A percentile compares a stretch with the other conserved stretches of the same genome.
Conservation (phyloP, 2,113 vertebrate genomes). For the Pangasianodon hypophthalmus region DNA sequence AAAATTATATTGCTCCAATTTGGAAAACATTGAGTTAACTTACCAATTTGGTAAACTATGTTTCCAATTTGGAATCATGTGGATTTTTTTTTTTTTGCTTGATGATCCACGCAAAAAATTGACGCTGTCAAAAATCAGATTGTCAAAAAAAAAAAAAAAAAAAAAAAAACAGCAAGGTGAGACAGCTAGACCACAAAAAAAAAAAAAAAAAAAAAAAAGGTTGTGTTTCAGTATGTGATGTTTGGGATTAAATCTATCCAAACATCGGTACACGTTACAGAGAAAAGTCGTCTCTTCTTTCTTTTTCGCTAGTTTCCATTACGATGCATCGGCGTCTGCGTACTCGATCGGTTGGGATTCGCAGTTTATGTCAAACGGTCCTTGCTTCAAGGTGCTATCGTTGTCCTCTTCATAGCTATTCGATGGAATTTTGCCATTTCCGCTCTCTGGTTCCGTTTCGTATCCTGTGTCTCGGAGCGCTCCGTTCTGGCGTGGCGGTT, state of each 20-base stretch:
- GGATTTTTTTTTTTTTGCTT: constrained; percentile 61
- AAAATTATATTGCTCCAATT: constrained; percentile 74
- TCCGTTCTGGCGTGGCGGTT: constrained; percentile 73
- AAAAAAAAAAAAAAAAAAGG: not conserved
- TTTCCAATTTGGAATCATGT: constrained; percentile 97
- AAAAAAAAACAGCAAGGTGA: not conserved
- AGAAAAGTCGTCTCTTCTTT: not conserved
- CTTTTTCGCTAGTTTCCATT: constrained; percentile 11
- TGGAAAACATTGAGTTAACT: constrained; percentile 84
- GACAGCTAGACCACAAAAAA: not conserved
- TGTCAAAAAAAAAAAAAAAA: not conserved
- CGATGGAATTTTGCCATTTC: constrained; percentile 79
- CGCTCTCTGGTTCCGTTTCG: constrained; percentile 87
- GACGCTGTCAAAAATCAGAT: not conserved
- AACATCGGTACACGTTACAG: not conserved
- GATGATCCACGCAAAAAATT: constrained; percentile 59
- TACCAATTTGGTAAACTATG: constrained; percentile 99
- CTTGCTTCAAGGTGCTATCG: constrained; percentile 69
- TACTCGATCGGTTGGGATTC: constrained; percentile 84
- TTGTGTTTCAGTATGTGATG: not conserved
- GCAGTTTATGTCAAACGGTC: constrained; percentile 90
- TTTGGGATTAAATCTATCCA: not conserved
- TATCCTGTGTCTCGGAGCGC: constrained; percentile 88
- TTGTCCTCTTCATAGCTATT: constrained; percentile 65
- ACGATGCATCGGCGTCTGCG: constrained; percentile 80